Base-by-base conservation (phyloP, 1,140 invertebrate genomes). In the Zaprionus capensis region DNA sequence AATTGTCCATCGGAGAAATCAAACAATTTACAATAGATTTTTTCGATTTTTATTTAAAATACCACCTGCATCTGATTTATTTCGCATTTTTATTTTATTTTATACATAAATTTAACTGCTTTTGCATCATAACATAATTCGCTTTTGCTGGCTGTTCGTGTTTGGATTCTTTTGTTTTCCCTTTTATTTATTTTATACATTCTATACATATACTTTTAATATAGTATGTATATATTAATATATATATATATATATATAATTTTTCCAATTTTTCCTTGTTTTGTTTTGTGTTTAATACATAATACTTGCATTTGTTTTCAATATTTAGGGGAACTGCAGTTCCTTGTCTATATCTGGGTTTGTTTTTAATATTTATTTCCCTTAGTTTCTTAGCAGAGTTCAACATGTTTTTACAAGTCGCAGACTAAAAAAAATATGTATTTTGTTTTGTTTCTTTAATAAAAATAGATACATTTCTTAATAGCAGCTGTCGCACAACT, bases 31-130 rank as follows among this genome's bases (percentile, higher is more conserved):
- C 44, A 38, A 49, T 49, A 34, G 26, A 57, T 44, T 79, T 78
- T 77, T 20, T 38, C 49, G 64, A 58, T 73, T 77, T 77, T 79
- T 76, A 80, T 80, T 80, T 73, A 80, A 74, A 80, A 80, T 80
- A 80, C 66, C 65, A 66, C 73, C 69, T 72, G 62, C 36, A 38
- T 76, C 38, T 59, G 31, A 22, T 59, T 76, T 64, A 20, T 63
- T 76, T 69, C 69, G 38, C 38, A 38, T 55, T 68, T 71, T 65
- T 20, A 17, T 71, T 64, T 31, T 73, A 74, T 46, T 74, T 80
- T 80, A 67, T 78, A 78, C 76, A 81, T 80, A 77, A 77, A 70
- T 74, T 69, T 80, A 80, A 80, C 78, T 79, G 70, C 56, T 58
- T 61, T 66, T 65, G 69, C 69, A 38, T 79, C 28, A 49, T 76